Evolutionary conservation across 2,113 vertebrate species (phyloP), one percentile per base, ranked within the genome.

Genomic region (Epinephelus moara): DNA sequence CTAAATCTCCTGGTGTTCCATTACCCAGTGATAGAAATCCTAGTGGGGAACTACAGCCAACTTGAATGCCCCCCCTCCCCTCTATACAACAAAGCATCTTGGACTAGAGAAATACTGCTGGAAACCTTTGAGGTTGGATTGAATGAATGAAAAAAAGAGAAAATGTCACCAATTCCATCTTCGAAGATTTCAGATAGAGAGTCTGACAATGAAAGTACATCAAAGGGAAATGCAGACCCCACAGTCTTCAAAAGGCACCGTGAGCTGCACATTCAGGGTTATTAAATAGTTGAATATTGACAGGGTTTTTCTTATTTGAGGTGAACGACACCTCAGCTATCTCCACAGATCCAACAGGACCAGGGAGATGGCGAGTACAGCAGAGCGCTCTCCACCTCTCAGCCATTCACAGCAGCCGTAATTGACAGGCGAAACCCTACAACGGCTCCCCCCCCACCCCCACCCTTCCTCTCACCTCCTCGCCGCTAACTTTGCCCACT

Each of bases 221-320:
- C 94, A 95, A 95, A 95, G 93, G 85, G 90, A 90, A 91, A 91
- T 84, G 90, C 90, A 92, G 93, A 94, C 93, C 93, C 89, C 91
- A 92, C 86, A 85, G 91, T 93, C 93, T 94, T 93, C 94, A 94
- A 95, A 94, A 93, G 93, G 89, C 89, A 79, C 85, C 7, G 71
- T 84, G 90, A 91, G 91, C 89, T 67, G 82, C 92, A 93, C 88
- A 93, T 94, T 91, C 92, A 84, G 91, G 87, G 89, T 93, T 95
- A 94, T 95, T 95, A 94, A 94, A 95, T 93, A 93, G 93, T 92
- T 92, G 92, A 94, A 95, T 95, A 95, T 94, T 94, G 93, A 92
- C 91, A 91, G 91, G 90, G 79, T 89, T 85, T 92, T 92, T 89
- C 88, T 89, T 87, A 87, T 93, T 88, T 82, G 78, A 90, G 91